phyloP scores from a whole-genome alignment of 1,140 invertebrate genomes.

The Dendroctonus valens region DNA sequence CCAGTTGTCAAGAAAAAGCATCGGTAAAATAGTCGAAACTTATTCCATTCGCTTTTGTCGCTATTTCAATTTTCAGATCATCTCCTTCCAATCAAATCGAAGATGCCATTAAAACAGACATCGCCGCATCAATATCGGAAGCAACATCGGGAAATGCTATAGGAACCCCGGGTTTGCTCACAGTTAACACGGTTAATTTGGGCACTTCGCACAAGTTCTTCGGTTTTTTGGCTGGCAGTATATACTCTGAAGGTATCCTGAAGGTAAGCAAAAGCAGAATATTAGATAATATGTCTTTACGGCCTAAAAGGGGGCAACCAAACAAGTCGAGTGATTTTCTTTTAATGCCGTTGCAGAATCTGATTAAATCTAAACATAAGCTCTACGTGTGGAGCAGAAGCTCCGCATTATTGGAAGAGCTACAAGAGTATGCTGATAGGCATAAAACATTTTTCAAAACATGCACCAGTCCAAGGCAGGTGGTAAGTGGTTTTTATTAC shows the following conservation, averaged over 20 bases:
- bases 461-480: conserved; percentile 21
- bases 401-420: conserved; percentile 64
- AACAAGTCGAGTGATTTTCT: not conserved
- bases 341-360: conserved; percentile 55
- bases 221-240: conserved; percentile 20
- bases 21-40: conserved; percentile 3
- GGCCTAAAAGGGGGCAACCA: not conserved
- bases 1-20: conserved; percentile 19
- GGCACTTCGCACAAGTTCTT: conserved; percentile 18
- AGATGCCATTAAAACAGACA: not conserved
- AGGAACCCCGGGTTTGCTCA: not conserved
- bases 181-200: conserved; percentile 19
- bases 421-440: conserved; percentile 22
- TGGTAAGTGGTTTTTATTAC: conserved; percentile 9
- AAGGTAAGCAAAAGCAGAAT: conserved; percentile 6
- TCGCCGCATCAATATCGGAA: not conserved
- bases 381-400: conserved; percentile 94
- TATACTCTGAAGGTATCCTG: conserved; percentile 25
- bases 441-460: conserved; percentile 22
- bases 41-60: not conserved
- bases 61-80: not conserved
- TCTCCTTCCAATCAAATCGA: not conserved
- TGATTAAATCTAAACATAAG: conserved; percentile 90
- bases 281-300: not conserved
- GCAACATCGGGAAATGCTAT: not conserved